phyloP scores from a whole-genome alignment of 2,113 vertebrate genomes.

The Menura novaehollandiae region DNA sequence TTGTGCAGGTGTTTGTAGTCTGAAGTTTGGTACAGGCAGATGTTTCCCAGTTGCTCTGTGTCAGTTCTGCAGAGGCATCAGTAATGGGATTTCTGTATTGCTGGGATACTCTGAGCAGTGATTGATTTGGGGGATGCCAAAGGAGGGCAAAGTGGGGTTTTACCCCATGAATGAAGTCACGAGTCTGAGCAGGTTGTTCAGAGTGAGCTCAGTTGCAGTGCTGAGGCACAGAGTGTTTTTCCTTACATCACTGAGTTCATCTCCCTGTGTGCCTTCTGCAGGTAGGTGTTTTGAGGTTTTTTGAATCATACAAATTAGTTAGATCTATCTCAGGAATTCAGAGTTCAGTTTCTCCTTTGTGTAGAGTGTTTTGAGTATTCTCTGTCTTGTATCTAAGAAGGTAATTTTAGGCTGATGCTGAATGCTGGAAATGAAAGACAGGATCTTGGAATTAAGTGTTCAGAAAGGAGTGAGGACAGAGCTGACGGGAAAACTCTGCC shows the following conservation, averaged over 20 bases:
- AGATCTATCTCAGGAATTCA: not conserved
- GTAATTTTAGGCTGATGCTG: not conserved
- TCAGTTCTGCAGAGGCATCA: not conserved
- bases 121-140: not conserved
- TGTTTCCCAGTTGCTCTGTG: not conserved
- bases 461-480: not conserved
- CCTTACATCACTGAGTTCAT: not conserved
- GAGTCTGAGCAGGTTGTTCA: not conserved
- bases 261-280: not conserved
- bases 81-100: not conserved
- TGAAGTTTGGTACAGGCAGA: not conserved
- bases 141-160: not conserved
- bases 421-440: not conserved
- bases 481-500: not conserved
- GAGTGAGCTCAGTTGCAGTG: not conserved
- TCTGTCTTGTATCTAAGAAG: not conserved
- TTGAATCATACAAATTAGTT: not conserved
- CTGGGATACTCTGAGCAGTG: not conserved
- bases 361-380: not conserved
- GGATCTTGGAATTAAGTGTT: not conserved
- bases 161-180: rapidly evolving
- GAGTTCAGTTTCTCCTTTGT: not conserved
- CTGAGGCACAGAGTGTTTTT: not conserved
- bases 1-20: not conserved
- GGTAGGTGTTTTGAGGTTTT: not conserved